These are phyloP conservation scores for Drosophila dunni DNA, from an alignment of 1,140 invertebrate genomes.

Conservation along the genomic window DNA sequence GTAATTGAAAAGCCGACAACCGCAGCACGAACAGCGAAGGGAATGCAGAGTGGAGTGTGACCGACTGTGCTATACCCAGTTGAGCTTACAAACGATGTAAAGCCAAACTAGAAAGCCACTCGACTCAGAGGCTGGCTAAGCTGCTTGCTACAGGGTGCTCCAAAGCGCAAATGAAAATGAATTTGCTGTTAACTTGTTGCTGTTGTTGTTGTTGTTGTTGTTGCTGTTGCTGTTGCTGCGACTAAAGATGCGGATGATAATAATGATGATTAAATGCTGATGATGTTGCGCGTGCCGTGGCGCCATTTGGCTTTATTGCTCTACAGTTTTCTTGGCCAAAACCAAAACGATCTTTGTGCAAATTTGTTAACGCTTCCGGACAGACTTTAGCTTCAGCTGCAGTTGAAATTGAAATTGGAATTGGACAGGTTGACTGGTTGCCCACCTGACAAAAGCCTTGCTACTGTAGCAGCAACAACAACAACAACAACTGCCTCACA, in stretches of 20 bases:
- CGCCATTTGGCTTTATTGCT: constrained; percentile 53
- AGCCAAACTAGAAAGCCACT: too few species aligned
- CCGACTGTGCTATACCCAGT: too few species aligned
- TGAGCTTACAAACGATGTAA: too few species aligned
- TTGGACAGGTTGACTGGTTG: constrained; percentile 20
- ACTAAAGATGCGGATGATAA: constrained; percentile 22
- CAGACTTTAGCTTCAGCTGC: constrained; percentile 15
- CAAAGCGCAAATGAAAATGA: constrained; percentile 31
- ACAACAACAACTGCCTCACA: constrained; percentile 35
- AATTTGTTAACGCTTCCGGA: constrained; percentile 74
- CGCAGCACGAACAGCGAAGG: constrained; percentile 31
- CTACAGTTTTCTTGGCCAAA: neutral
- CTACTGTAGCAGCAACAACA: constrained; percentile 39
- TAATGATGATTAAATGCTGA: constrained; percentile 46
- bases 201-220: constrained; percentile 51
- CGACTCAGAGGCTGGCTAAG: too few species aligned
- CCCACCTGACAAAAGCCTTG: constrained; percentile 36
- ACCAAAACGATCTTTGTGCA: constrained; percentile 45
- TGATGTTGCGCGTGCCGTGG: constrained; percentile 73
- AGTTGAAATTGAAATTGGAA: constrained; percentile 6
- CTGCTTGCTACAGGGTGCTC: neutral
- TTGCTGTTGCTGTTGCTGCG: neutral
- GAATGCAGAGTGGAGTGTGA: too few species aligned
- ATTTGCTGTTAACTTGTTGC: constrained; percentile 29
- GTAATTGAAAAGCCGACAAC: constrained; percentile 44